phyloP scores from a whole-genome alignment of 2,797 vertebrate genomes.

The Melanotaenia boesemani region DNA sequence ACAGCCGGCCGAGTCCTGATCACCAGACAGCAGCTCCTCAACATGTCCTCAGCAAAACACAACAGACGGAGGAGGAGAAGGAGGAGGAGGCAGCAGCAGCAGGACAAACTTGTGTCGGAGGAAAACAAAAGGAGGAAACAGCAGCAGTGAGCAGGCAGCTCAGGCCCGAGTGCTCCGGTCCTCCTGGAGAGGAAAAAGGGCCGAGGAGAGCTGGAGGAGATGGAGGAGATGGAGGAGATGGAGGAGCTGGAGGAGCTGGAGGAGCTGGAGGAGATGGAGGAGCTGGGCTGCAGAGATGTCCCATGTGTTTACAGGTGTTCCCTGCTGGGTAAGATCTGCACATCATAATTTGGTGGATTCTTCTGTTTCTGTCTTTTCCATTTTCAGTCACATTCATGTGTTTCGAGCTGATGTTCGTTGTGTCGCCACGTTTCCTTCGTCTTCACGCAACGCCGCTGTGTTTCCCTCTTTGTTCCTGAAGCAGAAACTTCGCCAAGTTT shows the following conservation, averaged over 20 bases:
- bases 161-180: constrained; percentile 3
- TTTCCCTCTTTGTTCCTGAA: no score
- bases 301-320: constrained; percentile 89
- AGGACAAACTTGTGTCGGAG: not conserved
- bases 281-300: constrained; percentile 82
- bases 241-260: no score
- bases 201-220: constrained; percentile 2
- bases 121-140: not conserved
- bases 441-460: no score
- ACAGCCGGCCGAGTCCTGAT: not conserved
- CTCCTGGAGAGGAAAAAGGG: constrained; percentile 9
- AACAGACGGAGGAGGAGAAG: not conserved
- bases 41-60: not conserved
- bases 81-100: not conserved
- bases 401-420: no score
- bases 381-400: not conserved
- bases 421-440: no score
- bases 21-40: not conserved
- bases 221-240: no score
- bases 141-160: not conserved
- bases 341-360: no score
- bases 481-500: no score
- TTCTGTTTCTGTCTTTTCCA: not conserved
- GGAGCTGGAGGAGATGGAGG: not conserved
- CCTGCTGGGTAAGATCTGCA: constrained; percentile 84